Evolutionary conservation across 2,113 vertebrate genomes (phyloP), one percentile per base, ranked within the genome.

Genomic region (Hippoglossus stenolepis): DNA sequence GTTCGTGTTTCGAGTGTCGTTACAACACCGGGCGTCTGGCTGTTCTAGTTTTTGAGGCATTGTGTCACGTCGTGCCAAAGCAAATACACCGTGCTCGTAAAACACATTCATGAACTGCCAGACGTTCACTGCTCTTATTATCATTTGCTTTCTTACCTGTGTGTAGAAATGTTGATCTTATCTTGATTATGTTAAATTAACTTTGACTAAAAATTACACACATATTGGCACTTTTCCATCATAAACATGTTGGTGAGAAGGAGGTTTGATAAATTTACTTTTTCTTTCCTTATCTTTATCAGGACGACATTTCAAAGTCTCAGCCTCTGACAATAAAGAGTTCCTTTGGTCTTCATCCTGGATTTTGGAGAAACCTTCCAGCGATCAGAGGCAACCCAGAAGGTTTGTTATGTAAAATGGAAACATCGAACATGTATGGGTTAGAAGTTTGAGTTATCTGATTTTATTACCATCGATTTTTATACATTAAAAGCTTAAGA

Each of bases 31-130:
- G 5, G 6, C 28, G 12, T 57, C 66, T 75, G 63, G 73, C 66
- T 61, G 24, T 7, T 80, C 75, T 64, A 70, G 75, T 80, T 87
- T 87, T 65, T 3, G 1, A 71, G 4, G 35, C n/a, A 2, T n/a
- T 14, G 35, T 40, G 28, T 21, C 31, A 9, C 11, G 3, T 23
- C 45, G 15, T 65, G 68, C 53, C 67, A 78, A 75, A 78, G 21
- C 5, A 80, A 86, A 83, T 18, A 80, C 9, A 11, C 0, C 3
- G n/a, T 7, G 9, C 14, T 68, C 56, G 56, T 43, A 28, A 68
- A 69, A 66, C 23, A 31, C 5, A n/a, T 40, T 20, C 8, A 35
- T 59, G 15, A 51, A 14, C 9, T 43, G 1, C 8, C 63, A 54
- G 28, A 31, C 3, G 51, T 31, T 51, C 2, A 51, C 23, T 21